Evolutionary conservation across 2,797 vertebrate genomes (phyloP), one percentile per base, ranked within the genome.

Genomic region (Phaenicophaeus curvirostris): DNA sequence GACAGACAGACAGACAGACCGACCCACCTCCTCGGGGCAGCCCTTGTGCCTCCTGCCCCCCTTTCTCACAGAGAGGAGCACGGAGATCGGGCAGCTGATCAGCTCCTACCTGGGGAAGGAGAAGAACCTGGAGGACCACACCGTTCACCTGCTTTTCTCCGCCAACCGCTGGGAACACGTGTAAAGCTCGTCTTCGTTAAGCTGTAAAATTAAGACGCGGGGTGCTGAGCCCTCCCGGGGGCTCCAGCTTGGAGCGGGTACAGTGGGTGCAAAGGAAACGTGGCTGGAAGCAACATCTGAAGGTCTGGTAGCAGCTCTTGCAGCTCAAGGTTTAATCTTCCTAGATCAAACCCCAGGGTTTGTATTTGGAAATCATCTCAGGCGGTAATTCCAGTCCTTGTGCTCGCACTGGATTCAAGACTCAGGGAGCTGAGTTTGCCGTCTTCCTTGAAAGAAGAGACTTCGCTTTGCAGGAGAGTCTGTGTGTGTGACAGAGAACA

Each of bases 101-200:
- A 98, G 96, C 94, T 97, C 98, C 21, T 99, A 99, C 95, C 97
- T 99, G 93, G 97, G 98, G 95, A 99, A 98, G 85, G 99, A 98
- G 46, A 98, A 96, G 17, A 98, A 99, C 6, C 51, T 99, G 96
- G 99, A 99, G 95, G 99, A 99, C 50, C 99, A 99, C 90, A 98
- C 99, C 0, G 96, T 99, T 41, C 99, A 99, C 73, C 97, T 99
- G 41, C 98, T 99, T 11, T 99, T 99, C 96, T 99, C 99, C 13
- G 99, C 99, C 2, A 99, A 99, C 97, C 98, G 99, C 95, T 99
- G 99, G 99, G 99, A 99, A n/a, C 97, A 98, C 6, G 98, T 98
- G 99, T 99, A 98, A 98, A 94, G 96, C 58, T 8, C 17, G 12
- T 4, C 5, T 24, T 66, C 39, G 9, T 55, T 66, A 48, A n/a